Conservation (phyloP, 2,888 invertebrate genomes). For the Abrostola tripartita region DNA sequence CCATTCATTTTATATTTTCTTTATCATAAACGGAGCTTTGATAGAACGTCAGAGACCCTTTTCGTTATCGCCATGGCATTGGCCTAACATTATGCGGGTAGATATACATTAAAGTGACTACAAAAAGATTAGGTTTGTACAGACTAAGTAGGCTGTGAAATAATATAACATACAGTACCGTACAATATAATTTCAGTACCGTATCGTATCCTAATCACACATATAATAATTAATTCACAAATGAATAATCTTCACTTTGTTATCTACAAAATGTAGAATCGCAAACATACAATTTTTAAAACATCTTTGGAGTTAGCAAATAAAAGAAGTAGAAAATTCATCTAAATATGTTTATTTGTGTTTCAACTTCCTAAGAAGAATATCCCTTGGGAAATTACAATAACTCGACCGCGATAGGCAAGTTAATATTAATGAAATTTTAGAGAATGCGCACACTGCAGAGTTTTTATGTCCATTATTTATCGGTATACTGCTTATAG, state of each 20-base stretch:
- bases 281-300: slow-evolving; percentile 1
- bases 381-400: slow-evolving; percentile 52
- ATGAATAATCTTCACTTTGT: neutral
- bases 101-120: too few species aligned
- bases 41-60: too few species aligned
- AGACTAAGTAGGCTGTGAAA: too few species aligned
- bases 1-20: too few species aligned
- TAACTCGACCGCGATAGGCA: slow-evolving; percentile 32
- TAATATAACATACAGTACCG: too few species aligned
- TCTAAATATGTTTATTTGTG: slow-evolving; percentile 24
- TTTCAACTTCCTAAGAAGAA: slow-evolving; percentile 33
- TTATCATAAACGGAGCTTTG: too few species aligned
- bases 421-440: slow-evolving; percentile 36
- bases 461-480: neutral
- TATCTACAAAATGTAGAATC: neutral
- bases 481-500: neutral
- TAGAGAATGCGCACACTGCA: neutral
- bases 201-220: too few species aligned
- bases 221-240: neutral
- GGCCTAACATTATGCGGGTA: too few species aligned
- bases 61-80: too few species aligned
- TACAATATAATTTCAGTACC: too few species aligned
- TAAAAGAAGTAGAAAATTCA: slow-evolving; percentile 26
- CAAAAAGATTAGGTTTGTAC: too few species aligned
- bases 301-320: neutral